Evolutionary conservation across 2,113 vertebrate species (phyloP).

Genomic region (Upupa epops): DNA sequence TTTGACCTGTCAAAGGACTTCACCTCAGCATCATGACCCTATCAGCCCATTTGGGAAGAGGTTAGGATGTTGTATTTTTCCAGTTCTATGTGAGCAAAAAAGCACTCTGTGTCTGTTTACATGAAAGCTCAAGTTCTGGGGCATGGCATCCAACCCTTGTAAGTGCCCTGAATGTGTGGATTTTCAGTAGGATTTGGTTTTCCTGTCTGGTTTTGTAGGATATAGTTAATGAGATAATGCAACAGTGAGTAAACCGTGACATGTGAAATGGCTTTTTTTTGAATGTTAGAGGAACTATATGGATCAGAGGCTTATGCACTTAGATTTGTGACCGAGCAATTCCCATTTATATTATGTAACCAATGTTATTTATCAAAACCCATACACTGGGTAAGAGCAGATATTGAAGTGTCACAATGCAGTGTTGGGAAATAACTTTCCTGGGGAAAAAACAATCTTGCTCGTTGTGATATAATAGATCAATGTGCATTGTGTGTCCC

Average conservation of each 20-base stretch:
- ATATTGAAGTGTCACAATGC: background rate
- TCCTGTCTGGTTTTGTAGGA: background rate
- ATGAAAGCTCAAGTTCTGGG: background rate
- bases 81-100: background rate
- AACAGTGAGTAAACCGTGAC: conserved; percentile 3
- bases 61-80: background rate
- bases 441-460: background rate
- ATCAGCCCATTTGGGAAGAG: background rate
- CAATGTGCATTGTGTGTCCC: background rate
- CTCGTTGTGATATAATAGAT: background rate
- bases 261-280: background rate
- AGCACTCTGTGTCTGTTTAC: background rate
- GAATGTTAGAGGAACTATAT: background rate
- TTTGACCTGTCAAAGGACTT: background rate
- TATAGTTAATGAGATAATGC: conserved; percentile 36
- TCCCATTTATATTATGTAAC: conserved; percentile 27
- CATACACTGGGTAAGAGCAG: background rate
- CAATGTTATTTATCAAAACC: conserved; percentile 35
- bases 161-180: conserved; percentile 34
- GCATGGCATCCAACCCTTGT: background rate
- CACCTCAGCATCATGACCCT: background rate
- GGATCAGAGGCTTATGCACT: conserved; percentile 30
- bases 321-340: conserved; percentile 26
- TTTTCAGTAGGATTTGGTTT: conserved; percentile 33
- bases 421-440: background rate